Conservation (phyloP, 2,113 vertebrate genomes). For the Dipodomys stephensi region DNA sequence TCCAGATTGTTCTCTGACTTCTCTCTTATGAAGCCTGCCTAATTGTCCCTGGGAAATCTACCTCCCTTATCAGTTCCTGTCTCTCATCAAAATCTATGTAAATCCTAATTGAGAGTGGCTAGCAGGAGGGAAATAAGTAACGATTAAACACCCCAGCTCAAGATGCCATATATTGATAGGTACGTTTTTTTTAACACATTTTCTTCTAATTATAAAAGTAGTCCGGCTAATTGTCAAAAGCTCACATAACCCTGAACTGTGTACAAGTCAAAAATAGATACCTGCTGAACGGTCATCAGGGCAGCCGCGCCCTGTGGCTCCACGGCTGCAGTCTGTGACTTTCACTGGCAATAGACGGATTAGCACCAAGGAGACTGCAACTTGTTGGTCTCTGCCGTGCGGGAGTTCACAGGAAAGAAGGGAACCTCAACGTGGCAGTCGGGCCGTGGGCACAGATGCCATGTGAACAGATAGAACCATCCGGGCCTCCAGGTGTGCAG, state of each 20-base stretch:
- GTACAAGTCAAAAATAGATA: not conserved
- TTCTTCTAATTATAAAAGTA: not conserved
- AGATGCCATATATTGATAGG: too few species aligned
- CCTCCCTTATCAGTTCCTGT: not conserved
- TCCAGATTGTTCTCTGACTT: not conserved
- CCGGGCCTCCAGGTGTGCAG: not conserved
- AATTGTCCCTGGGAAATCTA: not conserved
- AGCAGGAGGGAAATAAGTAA: not conserved
- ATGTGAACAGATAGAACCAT: not conserved
- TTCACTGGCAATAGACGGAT: not conserved
- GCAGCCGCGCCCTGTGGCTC: not conserved
- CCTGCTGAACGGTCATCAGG: fast-evolving
- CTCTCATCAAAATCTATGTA: not conserved
- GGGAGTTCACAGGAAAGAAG: not conserved
- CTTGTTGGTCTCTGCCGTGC: not conserved
- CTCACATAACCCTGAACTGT: not conserved
- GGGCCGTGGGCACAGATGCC: fast-evolving
- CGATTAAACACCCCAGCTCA: not conserved
- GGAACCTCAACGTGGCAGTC: not conserved
- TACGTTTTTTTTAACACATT: not conserved
- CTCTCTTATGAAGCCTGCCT: not conserved
- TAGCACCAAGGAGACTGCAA: not conserved
- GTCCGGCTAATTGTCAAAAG: not conserved
- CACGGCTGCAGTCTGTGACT: fast-evolving
- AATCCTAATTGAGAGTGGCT: not conserved